Conservation (phyloP, 1,140 invertebrate genomes). For the Gryon sp. region DNA sequence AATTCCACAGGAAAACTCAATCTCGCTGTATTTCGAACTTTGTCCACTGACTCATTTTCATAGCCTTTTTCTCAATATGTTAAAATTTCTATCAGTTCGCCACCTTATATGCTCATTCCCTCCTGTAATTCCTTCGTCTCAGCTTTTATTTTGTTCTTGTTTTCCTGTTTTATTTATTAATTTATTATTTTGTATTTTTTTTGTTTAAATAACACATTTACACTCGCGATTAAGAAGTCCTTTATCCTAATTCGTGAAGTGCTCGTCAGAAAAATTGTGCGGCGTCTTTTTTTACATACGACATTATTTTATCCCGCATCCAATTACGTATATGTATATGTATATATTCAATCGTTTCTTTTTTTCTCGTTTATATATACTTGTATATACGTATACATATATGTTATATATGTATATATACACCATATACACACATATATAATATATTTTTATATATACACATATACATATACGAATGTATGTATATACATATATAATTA, state of each 20-base stretch:
- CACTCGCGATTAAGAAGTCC: slow-evolving; percentile 57
- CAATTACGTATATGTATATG: no score
- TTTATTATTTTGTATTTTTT: neutral
- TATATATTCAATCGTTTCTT: slow-evolving; percentile 32
- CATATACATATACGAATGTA: no score
- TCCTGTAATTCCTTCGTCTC: no score
- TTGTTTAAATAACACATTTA: slow-evolving; percentile 53
- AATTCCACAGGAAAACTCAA: slow-evolving; percentile 25
- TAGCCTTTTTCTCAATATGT: slow-evolving; percentile 17
- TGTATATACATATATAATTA: slow-evolving; percentile 33
- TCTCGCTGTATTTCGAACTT: neutral
- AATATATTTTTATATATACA: no score
- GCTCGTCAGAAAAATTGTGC: slow-evolving; percentile 50
- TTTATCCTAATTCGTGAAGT: slow-evolving; percentile 55
- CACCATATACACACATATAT: no score
- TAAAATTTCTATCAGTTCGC: neutral
- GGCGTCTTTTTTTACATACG: slow-evolving; percentile 49
- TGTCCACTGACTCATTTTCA: slow-evolving; percentile 13
- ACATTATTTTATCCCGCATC: slow-evolving; percentile 32
- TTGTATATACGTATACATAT: no score
- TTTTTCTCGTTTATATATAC: no score
- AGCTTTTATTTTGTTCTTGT: neutral
- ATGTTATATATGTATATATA: slow-evolving; percentile 41
- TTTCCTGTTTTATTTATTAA: neutral
- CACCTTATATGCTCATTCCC: no score